These are phyloP conservation scores for Patella depressa DNA, from an alignment of 2,888 invertebrate species.

Conservation along the genomic window DNA sequence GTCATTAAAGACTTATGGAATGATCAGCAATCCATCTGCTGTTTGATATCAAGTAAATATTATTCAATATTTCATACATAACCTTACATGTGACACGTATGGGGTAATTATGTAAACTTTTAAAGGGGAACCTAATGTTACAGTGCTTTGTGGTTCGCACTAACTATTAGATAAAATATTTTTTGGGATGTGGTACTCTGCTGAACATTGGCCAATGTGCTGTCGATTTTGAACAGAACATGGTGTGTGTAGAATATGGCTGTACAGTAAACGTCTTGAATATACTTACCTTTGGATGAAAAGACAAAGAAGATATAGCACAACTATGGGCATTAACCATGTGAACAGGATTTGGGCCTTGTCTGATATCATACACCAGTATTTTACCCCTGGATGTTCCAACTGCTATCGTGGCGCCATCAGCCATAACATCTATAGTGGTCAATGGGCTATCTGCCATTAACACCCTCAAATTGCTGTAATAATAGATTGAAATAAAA, in stretches of 20 bases:
- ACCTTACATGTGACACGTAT: too few species aligned
- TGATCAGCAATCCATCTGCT: too few species aligned
- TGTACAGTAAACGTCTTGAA: slow-evolving; percentile 15
- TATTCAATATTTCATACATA: too few species aligned
- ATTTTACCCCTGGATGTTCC: slow-evolving; percentile 69
- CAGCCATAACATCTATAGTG: slow-evolving; percentile 63
- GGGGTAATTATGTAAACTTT: too few species aligned
- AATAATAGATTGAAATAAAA: slow-evolving; percentile 1
- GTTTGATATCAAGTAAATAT: too few species aligned
- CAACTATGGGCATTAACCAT: slow-evolving; percentile 64
- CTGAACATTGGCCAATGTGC: slow-evolving; percentile 27
- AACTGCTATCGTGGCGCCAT: slow-evolving; percentile 68
- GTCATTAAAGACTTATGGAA: too few species aligned
- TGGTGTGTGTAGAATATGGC: neutral
- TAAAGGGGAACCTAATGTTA: too few species aligned
- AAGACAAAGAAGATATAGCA: slow-evolving; percentile 62
- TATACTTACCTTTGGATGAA: slow-evolving; percentile 48
- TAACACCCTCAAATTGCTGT: slow-evolving; percentile 60
- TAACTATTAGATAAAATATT: too few species aligned
- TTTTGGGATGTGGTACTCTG: too few species aligned
- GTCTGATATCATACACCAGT: slow-evolving; percentile 68
- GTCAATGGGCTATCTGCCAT: slow-evolving; percentile 66
- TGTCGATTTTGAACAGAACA: slow-evolving; percentile 18
- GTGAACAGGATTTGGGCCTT: slow-evolving; percentile 54
- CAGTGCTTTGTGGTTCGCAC: too few species aligned